Evolutionary conservation across 2,113 vertebrate genomes (phyloP), one percentile per base, ranked within the genome.

Genomic region (Ochotona curzoniae): DNA sequence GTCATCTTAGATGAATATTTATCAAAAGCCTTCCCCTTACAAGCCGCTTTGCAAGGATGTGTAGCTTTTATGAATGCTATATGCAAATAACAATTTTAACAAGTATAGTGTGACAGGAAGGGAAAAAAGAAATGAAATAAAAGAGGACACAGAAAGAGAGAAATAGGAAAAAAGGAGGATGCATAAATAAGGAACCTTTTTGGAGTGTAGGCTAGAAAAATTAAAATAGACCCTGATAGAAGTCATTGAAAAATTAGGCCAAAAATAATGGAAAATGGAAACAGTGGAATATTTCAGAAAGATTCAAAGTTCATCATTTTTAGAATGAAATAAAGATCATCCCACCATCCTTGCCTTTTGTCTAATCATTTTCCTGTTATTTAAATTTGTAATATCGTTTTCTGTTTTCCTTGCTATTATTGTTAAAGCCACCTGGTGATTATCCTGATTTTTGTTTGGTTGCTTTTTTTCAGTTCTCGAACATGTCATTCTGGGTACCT

Each of bases 1-100:
- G 91, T 97, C 60, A 95, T 96, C 74, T 91, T 82, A 60, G 88
- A 96, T 91, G 96, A 96, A 97, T 96, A 94, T 97, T 95, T 96
- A 95, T 96, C 83, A 66, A 96, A 94, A 93, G 76, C 74, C 44
- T 89, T 51, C 83, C 26, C 64, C 64, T 51, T 90, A 81, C 73
- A 94, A 94, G 93, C 87, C 93, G 87, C 67, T 96, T 93, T 93
- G 90, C 83, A 91, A 93, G 49, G 69, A 89, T 79, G 91, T 95
- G 89, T 95, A 96, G 89, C 92, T 95, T 94, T 95, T 94, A 94
- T 97, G 81, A 96, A 94, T 96, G 95, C 89, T 94, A 32, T 96
- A 94, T 96, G 94, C 89, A 95, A 96, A 96, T 96, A 87, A 92
- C 80, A 83, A 75, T 93, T 94, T 96, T 96, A 96, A 85, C 95